A percentile compares a stretch with the other conserved stretches of the same genome.
These are phyloP conservation scores for Colostygia pectinataria DNA, from an alignment of 2,888 invertebrate genomes.

Conservation along the genomic window DNA sequence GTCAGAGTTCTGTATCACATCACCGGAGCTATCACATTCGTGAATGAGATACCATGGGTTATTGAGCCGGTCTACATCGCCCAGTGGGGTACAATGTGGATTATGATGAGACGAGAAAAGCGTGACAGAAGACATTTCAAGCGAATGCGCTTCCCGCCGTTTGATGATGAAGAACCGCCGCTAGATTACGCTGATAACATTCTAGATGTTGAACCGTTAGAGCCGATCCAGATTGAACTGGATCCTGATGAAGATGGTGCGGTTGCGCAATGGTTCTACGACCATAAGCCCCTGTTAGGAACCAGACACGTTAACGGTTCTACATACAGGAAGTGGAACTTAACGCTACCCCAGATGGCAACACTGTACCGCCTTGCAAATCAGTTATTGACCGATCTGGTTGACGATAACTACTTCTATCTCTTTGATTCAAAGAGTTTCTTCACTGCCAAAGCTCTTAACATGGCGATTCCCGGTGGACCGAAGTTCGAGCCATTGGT, in stretches of 20 bases:
- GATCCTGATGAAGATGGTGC: conserved; percentile 96
- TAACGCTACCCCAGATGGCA: conserved; percentile 98
- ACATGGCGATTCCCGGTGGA: conserved; percentile 99
- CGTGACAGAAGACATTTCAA: conserved; percentile 99
- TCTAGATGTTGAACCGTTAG: conserved; percentile 98
- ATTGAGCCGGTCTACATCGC: conserved; percentile 99
- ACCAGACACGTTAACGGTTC: conserved; percentile 97
- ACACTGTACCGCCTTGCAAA: conserved; percentile 98
- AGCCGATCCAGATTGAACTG: conserved; percentile 99
- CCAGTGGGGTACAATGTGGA: conserved; percentile 99
- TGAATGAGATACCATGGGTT: conserved; percentile 99
- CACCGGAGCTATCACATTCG: conserved; percentile 99
- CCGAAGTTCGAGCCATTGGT: conserved; percentile 99
- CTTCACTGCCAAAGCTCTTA: conserved; percentile 99
- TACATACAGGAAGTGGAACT: conserved; percentile 98
- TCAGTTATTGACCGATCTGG: conserved; percentile 97
- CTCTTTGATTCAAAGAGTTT: conserved; percentile 99
- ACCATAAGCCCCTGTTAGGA: conserved; percentile 97
- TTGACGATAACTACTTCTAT: conserved; percentile 99
- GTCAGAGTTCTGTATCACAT: conserved; percentile 99
- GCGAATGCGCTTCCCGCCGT: conserved; percentile 99
- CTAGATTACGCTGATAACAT: conserved; percentile 99
- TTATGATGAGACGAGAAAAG: conserved; percentile 99
- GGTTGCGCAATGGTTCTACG: conserved; percentile 98
- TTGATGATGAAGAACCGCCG: conserved; percentile 99